phyloP scores from a whole-genome alignment of 1,140 invertebrate species.

The Trichonephila clavipes region DNA sequence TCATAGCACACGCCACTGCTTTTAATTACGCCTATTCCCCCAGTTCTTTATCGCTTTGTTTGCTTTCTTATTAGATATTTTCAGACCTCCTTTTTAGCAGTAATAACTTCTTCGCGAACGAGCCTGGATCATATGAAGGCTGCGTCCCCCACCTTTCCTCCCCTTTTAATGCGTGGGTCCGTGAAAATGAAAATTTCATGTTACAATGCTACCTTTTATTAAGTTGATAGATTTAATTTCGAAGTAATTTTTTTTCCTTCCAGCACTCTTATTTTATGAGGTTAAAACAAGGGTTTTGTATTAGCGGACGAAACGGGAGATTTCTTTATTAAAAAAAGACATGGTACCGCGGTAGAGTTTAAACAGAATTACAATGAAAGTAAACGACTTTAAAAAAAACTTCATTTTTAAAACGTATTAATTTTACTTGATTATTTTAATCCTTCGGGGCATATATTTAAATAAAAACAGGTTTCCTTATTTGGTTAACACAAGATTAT shows the following conservation, averaged over 20 bases:
- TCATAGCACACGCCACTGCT: background rate
- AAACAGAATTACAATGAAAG: background rate
- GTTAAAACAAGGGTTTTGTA: background rate
- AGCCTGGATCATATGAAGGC: background rate
- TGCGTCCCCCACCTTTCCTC: background rate
- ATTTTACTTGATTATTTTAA: too few species aligned
- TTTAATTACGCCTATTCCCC: slow-evolving; percentile 55
- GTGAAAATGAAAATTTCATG: slow-evolving; percentile 41
- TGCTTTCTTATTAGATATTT: slow-evolving; percentile 58
- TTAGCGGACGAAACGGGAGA: background rate
- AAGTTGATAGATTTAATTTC: slow-evolving; percentile 50
- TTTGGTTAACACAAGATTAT: too few species aligned
- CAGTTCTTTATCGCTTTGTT: slow-evolving; percentile 46
- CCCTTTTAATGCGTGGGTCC: background rate
- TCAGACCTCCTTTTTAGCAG: slow-evolving; percentile 30
- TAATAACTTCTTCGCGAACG: slow-evolving; percentile 55
- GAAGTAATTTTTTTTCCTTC: background rate
- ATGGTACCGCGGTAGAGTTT: background rate
- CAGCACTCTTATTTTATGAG: background rate
- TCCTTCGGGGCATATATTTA: too few species aligned
- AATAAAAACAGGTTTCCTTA: too few species aligned
- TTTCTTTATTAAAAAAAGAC: background rate
- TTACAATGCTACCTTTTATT: slow-evolving; percentile 46
- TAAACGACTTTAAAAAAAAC: too few species aligned
- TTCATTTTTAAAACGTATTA: too few species aligned